Base-by-base conservation (phyloP, 2,797 vertebrate species). In the Vultur gryphus region DNA sequence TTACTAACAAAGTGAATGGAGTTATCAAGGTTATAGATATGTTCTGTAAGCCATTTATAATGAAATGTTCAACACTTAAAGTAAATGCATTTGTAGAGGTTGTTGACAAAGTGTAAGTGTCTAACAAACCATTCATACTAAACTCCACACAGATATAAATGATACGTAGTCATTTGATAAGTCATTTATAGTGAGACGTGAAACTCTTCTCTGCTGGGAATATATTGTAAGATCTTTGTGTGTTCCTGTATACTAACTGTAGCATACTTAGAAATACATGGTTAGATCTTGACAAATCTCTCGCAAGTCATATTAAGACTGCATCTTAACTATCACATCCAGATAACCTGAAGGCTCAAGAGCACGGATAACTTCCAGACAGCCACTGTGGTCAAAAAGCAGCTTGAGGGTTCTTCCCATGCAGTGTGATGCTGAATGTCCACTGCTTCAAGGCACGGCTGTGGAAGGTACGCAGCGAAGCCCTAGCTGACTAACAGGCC, bases 11-110 rank as follows among this genome's bases (percentile, higher is more conserved):
- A 97, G 95, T 66, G 93, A 98, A 97, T 97, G 72, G 97, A 96
- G 95, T 98, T 97, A 97, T 96, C 97, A 95, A 95, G 97, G 98
- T 97, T 98, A 98, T 82, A 94, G 97, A 97, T 97, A 96, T 28
- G 81, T 93, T 95, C 89, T 90, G 91, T 95, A 89, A 86, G 73
- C 91, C 93, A 97, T 98, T 98, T 96, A 93, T 97, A 98, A 97
- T 93, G 96, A 96, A 98, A 94, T n/a, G 55, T n/a, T 94, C 86
- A 94, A 94, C 84, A 87, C 81, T 98, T 93, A 91, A 85, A 94
- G 93, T 84, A 95, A 97, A 97, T 89, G 94, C 76, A 59, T 95
- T 93, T 91, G 80, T 91, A 96, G 91, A 73, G 39, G 89, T 89
- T 96, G 93, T 87, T 97, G 97, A 98, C 86, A 87, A 96, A 96